Evolutionary conservation across 2,113 vertebrate genomes (phyloP), one percentile per base, ranked within the genome.

Genomic region (Prolemur simus): DNA sequence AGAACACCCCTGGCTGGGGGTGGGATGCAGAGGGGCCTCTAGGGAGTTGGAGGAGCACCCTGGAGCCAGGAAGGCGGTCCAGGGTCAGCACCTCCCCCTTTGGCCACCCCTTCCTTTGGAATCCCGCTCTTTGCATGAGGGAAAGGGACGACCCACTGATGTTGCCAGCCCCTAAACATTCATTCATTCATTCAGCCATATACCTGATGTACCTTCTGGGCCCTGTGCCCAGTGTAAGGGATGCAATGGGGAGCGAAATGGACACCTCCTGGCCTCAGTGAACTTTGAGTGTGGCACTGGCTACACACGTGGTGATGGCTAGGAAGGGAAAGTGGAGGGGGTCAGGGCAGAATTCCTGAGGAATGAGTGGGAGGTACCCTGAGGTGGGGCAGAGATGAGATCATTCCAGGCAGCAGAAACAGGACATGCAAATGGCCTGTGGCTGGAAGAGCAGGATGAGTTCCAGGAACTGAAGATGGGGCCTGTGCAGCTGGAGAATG

Each of bases 391-490:
- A 89, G 56, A 88, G 18, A 34, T 25, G 78, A 80, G 25, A 86
- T 15, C n/a, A 82, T 39, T 93, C 66, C 11, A 27, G 71, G 73
- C n/a, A 95, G 37, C 69, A 29, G 73, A 74, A 88, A 71, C 8
- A 89, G 29, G 1, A 37, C n/a, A 12, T 56, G 25, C n/a, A 91
- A 76, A 45, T 45, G 34, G 23, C 58, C 66, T 39, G 52, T 86
- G 83, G 47, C n/a, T 92, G 12, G 32, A 12, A 94, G 54, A 66
- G 56, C 7, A 45, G 3, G 27, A 13, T 73, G 34, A 77, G 4
- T 77, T 66, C 52, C n/a, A 49, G 45, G 58, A 77, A 58, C 39
- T 49, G 21, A 89, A 66, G n/a, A 82, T n/a, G 45, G 96, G 25
- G 23, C 23, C 56, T 29, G 13, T 32, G 84, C 15, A 39, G 7